phyloP scores from a whole-genome alignment of 2,113 vertebrate species.

The Siphamia tubifer region DNA sequence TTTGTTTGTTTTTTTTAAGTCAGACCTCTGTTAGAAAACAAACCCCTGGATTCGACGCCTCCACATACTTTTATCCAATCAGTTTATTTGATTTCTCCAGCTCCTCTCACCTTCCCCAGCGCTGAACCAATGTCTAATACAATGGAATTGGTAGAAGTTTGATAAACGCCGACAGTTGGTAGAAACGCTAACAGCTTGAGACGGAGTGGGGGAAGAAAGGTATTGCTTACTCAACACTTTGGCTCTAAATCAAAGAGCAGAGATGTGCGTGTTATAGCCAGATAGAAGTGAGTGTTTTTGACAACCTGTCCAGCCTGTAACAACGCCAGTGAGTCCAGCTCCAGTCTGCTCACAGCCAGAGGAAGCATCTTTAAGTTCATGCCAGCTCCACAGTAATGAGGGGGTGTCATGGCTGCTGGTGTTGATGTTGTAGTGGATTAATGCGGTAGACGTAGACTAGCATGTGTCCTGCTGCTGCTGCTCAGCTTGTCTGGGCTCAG shows the following conservation, averaged over 20 bases:
- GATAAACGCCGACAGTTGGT: slow-evolving; percentile 20
- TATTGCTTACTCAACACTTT: slow-evolving; percentile 63
- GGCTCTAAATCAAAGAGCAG: slow-evolving; percentile 59
- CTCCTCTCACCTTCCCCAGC: slow-evolving; percentile 28
- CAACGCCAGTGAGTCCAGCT: slow-evolving; percentile 52
- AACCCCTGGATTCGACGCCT: slow-evolving; percentile 6
- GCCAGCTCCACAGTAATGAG: slow-evolving; percentile 67
- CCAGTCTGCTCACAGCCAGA: slow-evolving; percentile 54
- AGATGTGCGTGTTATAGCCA: slow-evolving; percentile 42
- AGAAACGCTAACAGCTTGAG: slow-evolving; percentile 31
- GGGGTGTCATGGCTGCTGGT: slow-evolving; percentile 58
- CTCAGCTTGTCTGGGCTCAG: slow-evolving; percentile 60
- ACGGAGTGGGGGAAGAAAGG: slow-evolving; percentile 45
- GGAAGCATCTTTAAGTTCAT: slow-evolving; percentile 62
- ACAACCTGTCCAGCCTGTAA: slow-evolving; percentile 71
- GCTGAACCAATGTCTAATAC: slow-evolving; percentile 24
- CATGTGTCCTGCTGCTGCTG: slow-evolving; percentile 57
- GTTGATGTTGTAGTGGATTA: slow-evolving; percentile 67
- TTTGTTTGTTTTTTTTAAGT: no score
- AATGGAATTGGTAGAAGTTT: slow-evolving; percentile 43
- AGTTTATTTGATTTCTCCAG: slow-evolving; percentile 33
- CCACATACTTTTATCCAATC: slow-evolving; percentile 12
- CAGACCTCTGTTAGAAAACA: no score
- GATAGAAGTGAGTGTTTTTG: slow-evolving; percentile 66
- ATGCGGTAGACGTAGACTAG: no score